Evolutionary conservation across 2,113 vertebrate species (phyloP).

Genomic region (Felis chaus): DNA sequence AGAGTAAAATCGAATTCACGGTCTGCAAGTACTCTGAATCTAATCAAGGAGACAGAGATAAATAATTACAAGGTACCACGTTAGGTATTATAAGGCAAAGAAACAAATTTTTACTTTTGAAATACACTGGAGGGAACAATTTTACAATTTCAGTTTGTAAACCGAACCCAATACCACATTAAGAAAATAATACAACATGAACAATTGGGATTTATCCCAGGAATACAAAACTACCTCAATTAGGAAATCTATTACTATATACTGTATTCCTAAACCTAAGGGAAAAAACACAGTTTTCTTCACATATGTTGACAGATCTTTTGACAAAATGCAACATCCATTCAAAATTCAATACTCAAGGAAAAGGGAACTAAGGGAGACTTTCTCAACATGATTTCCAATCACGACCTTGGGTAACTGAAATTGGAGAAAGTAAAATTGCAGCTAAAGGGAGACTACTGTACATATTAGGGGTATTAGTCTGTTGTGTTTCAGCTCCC

Average conservation of each 20-base stretch:
- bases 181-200: conserved; percentile 2
- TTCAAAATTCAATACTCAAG: neutral
- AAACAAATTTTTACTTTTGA: neutral
- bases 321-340: neutral
- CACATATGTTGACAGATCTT: neutral
- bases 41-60: neutral
- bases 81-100: neutral
- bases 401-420: neutral
- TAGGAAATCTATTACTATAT: neutral
- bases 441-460: neutral
- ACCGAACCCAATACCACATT: neutral
- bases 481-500: neutral
- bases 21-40: neutral
- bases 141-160: neutral
- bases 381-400: neutral
- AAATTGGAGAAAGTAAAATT: neutral
- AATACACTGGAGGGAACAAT: neutral
- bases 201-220: neutral
- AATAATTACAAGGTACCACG: neutral
- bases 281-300: neutral
- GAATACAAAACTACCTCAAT: neutral
- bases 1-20: conserved; percentile 11
- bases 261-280: neutral
- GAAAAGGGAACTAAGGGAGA: neutral
- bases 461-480: neutral